phyloP scores from a whole-genome alignment of 2,113 vertebrate genomes.

The Perognathus longimembris region DNA sequence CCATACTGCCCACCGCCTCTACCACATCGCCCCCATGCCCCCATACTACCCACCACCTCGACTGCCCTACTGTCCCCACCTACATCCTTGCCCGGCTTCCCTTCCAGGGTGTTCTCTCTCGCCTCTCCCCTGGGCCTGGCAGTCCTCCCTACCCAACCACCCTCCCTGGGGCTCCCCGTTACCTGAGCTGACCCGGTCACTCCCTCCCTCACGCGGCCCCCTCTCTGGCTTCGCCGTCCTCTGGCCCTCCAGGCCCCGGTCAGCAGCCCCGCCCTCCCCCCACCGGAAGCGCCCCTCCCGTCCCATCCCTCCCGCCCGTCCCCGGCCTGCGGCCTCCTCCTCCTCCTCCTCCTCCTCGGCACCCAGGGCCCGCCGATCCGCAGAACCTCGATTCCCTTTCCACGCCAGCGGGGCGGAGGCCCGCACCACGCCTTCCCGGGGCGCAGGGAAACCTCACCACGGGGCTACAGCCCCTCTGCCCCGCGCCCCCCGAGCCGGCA shows the following conservation, averaged over 20 bases:
- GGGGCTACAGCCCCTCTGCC: no score
- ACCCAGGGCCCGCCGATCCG: background rate
- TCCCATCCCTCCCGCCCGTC: no score
- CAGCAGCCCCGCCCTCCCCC: rapidly evolving
- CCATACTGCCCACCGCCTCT: no score
- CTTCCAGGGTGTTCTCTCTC: rapidly evolving
- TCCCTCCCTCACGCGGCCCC: no score
- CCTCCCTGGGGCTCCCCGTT: rapidly evolving
- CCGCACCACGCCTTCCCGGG: background rate
- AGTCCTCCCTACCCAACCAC: background rate
- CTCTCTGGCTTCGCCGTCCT: background rate
- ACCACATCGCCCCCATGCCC: no score
- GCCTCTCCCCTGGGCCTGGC: background rate
- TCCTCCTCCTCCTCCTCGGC: background rate
- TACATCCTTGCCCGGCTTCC: background rate
- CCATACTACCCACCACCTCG: rapidly evolving
- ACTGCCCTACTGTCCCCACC: no score
- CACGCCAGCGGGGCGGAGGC: background rate
- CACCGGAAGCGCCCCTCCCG: background rate
- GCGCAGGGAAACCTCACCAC: no score
- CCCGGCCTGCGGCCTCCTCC: no score
- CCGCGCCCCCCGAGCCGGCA: no score
- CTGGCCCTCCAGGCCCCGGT: background rate
- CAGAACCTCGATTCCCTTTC: no score
- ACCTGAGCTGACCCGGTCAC: background rate